Evolutionary conservation across 2,113 vertebrate species (phyloP).

Genomic region (Etheostoma spectabile): DNA sequence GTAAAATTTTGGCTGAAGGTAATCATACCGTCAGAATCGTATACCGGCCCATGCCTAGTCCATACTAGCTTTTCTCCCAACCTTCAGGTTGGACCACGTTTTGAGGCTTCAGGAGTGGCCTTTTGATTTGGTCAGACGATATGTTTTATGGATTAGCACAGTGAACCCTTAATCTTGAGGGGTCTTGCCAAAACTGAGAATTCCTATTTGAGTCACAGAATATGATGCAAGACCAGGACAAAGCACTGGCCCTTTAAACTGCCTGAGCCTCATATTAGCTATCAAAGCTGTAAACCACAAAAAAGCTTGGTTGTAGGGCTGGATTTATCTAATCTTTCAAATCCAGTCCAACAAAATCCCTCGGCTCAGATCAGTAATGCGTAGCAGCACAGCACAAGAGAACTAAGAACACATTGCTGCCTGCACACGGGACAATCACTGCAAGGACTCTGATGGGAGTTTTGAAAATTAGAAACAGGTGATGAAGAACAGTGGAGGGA

Average conservation of each 20-base stretch:
- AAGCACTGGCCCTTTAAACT: not conserved
- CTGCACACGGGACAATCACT: constrained; percentile 12
- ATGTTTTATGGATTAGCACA: not conserved
- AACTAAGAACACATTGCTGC: constrained; percentile 11
- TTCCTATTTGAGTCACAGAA: not conserved
- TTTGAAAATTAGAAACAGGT: not conserved
- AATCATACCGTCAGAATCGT: too few relatives aligned
- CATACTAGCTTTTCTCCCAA: not conserved
- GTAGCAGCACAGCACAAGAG: constrained; percentile 45
- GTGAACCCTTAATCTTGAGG: not conserved
- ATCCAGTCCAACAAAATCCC: constrained; percentile 1
- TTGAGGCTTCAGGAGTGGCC: not conserved
- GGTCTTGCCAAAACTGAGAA: not conserved
- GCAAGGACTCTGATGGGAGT: not conserved
- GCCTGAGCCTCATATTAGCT: not conserved
- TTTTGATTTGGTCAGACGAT: not conserved
- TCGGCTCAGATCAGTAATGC: constrained; percentile 29
- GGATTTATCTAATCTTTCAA: constrained; percentile 14
- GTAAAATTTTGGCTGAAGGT: too few relatives aligned
- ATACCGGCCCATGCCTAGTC: too few relatives aligned
- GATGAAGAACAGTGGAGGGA: constrained; percentile 16
- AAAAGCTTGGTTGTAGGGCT: constrained; percentile 5
- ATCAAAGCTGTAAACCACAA: too few relatives aligned
- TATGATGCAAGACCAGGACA: not conserved
- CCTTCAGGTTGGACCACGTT: too few relatives aligned